Percentiles rank a stretch among this genome's conserved stretches.
phyloP scores from a whole-genome alignment of 2,888 invertebrate species.

The Saturnia pavonia region DNA sequence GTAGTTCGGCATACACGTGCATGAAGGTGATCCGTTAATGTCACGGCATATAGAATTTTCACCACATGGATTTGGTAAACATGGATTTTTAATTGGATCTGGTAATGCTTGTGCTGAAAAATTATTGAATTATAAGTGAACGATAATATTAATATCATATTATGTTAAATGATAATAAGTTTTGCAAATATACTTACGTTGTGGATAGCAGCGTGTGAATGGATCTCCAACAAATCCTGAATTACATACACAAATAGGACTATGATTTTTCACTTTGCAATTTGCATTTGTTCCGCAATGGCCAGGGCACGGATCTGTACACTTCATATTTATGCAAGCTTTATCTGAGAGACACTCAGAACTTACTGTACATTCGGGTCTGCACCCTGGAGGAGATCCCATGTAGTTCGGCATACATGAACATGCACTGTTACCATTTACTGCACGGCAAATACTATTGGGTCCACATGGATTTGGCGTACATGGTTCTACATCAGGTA shows the following conservation, averaged over 20 bases:
- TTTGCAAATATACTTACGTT: conserved; percentile 58
- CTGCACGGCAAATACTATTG: conserved; percentile 87
- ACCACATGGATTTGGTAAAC: conserved; percentile 87
- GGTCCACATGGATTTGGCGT: conserved; percentile 88
- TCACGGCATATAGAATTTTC: conserved; percentile 84
- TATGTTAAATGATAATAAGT: conserved; percentile 8
- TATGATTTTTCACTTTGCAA: conserved; percentile 89
- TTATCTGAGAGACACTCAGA: conserved; percentile 87
- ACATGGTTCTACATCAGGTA: conserved; percentile 80
- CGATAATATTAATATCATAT: neutral
- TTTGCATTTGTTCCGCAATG: conserved; percentile 86
- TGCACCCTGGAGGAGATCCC: conserved; percentile 88
- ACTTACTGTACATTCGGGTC: conserved; percentile 90
- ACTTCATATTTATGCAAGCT: conserved; percentile 90
- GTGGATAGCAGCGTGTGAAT: conserved; percentile 83
- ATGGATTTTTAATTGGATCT: conserved; percentile 81
- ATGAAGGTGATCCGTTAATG: conserved; percentile 83
- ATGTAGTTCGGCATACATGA: conserved; percentile 87
- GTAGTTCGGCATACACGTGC: conserved; percentile 84
- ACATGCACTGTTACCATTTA: conserved; percentile 87
- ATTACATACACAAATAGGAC: conserved; percentile 89
- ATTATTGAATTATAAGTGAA: conserved; percentile 24
- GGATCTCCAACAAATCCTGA: conserved; percentile 84
- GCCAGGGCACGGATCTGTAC: conserved; percentile 88
- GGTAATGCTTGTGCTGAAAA: conserved; percentile 52